phyloP scores from a whole-genome alignment of 2,113 vertebrate species.

The Toxotes jaculatrix region DNA sequence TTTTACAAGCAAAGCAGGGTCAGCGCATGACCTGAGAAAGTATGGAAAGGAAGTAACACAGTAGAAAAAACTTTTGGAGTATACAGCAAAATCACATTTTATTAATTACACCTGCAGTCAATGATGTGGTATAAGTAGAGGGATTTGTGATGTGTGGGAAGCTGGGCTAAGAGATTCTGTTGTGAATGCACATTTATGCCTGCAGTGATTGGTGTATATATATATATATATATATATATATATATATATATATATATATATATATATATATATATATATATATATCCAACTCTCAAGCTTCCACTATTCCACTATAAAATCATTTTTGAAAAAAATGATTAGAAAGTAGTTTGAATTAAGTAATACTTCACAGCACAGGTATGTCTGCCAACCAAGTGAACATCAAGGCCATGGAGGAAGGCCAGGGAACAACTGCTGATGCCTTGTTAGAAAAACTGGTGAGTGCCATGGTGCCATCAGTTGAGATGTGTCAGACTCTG shows the following conservation, averaged over 20 bases:
- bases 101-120: not conserved
- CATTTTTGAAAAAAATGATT: not conserved
- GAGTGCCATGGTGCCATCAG: conserved; percentile 16
- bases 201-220: conserved; percentile 1
- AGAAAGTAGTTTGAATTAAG: not conserved
- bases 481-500: conserved; percentile 26
- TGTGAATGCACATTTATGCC: not conserved
- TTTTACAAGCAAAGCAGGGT: conserved; percentile 2
- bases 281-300: not conserved
- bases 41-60: not conserved
- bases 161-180: not conserved
- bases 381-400: conserved; percentile 3
- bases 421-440: conserved; percentile 33
- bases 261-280: not conserved
- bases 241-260: too few relatives aligned
- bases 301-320: not conserved
- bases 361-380: not conserved
- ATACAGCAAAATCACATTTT: not conserved
- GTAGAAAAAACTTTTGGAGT: not conserved
- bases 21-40: not conserved
- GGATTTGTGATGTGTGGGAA: not conserved
- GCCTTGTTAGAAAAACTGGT: conserved; percentile 25
- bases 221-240: not conserved
- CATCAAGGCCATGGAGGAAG: conserved; percentile 22
- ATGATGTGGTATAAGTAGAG: not conserved